Evolutionary conservation across 2,113 vertebrate species (phyloP).

Genomic region (Boleophthalmus pectinirostris): DNA sequence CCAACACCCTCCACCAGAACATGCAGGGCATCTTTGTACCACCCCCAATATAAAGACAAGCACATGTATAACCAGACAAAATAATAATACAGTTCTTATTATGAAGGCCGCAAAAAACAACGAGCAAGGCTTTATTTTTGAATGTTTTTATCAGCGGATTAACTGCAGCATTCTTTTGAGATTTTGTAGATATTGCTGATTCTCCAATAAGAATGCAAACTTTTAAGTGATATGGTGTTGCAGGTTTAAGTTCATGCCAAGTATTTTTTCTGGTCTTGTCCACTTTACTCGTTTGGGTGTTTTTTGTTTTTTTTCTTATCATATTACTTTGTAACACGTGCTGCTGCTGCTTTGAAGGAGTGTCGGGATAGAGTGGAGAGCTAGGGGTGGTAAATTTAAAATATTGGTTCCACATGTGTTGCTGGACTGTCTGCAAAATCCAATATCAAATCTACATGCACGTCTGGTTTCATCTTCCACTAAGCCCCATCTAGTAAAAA

Average conservation of each 20-base stretch:
- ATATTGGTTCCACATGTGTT: slow-evolving; percentile 21
- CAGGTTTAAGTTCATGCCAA: no score
- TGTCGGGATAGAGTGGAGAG: slow-evolving; percentile 45
- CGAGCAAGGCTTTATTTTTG: neutral
- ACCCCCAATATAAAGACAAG: slow-evolving; percentile 13
- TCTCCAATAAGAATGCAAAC: neutral
- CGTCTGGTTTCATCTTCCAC: slow-evolving; percentile 25
- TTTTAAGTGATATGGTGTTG: no score
- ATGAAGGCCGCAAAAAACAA: neutral
- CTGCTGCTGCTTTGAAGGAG: slow-evolving; percentile 22
- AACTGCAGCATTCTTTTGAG: no score
- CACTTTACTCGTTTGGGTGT: neutral
- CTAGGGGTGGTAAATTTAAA: slow-evolving; percentile 14
- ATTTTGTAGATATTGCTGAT: neutral
- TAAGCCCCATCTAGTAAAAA: slow-evolving; percentile 40
- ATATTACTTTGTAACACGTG: neutral
- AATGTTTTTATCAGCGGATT: neutral
- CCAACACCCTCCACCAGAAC: slow-evolving; percentile 19
- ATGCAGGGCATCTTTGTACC: slow-evolving; percentile 1
- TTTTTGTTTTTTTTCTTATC: neutral
- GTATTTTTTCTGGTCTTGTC: neutral
- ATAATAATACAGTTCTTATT: slow-evolving; percentile 3
- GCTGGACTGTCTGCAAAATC: slow-evolving; percentile 2
- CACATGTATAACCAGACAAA: neutral
- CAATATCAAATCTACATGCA: neutral